Percentiles rank a stretch among this genome's conserved stretches.
Conservation (phyloP, 2,888 invertebrate species). For the Lumbricus terrestris region DNA sequence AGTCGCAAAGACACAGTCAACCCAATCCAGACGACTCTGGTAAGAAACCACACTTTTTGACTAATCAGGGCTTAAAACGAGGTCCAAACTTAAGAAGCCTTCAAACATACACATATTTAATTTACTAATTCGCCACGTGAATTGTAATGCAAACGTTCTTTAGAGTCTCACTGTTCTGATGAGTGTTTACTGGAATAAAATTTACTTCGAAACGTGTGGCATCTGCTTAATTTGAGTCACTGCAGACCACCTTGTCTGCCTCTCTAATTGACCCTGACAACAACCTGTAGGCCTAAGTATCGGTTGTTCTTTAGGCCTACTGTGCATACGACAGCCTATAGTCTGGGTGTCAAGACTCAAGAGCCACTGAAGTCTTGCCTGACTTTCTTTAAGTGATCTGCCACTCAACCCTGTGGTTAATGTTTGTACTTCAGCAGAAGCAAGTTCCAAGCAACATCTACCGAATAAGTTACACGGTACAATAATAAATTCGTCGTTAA, state of each 20-base stretch:
- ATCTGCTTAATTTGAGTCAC: background rate
- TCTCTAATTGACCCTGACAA: background rate
- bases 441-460: background rate
- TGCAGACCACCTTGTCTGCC: too few relatives aligned
- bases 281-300: background rate
- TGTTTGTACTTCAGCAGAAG: background rate
- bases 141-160: background rate
- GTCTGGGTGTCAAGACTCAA: background rate
- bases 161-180: too few relatives aligned
- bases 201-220: background rate
- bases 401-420: background rate
- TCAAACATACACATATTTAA: too few relatives aligned
- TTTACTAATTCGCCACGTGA: background rate
- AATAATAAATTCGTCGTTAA: background rate
- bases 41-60: background rate
- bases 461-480: background rate
- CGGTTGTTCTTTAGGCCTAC: background rate
- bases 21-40: background rate
- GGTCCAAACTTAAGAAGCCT: too few relatives aligned
- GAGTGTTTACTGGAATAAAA: too few relatives aligned
- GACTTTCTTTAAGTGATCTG: background rate
- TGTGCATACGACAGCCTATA: background rate
- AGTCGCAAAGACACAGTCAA: background rate
- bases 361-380: background rate
- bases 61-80: too few relatives aligned